Conservation (phyloP, 2,113 vertebrate genomes). For the Brachypodius melanocephalos region DNA sequence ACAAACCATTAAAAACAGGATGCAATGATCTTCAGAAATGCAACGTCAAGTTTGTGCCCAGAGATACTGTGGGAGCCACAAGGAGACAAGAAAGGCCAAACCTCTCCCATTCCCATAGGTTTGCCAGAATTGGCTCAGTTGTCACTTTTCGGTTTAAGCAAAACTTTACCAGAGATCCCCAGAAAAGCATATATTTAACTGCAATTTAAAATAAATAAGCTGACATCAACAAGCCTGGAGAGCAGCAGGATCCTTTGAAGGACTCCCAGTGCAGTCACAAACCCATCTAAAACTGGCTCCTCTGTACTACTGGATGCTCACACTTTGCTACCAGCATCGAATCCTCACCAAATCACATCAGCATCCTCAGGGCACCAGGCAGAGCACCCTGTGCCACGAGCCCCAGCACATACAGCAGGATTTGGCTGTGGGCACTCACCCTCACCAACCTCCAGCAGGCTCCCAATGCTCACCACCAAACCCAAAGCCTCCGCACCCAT, state of each 20-base stretch:
- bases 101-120: not conserved
- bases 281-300: not conserved
- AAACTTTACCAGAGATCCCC: not conserved
- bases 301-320: not conserved
- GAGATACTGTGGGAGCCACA: not conserved
- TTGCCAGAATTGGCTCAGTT: not conserved
- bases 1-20: constrained; percentile 66
- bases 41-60: not conserved
- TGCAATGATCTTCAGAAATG: constrained; percentile 5
- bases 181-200: not conserved
- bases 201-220: not conserved
- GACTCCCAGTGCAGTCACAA: not conserved
- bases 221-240: not conserved
- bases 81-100: not conserved
- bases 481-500: not conserved
- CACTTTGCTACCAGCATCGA: fast-evolving
- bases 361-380: not conserved
- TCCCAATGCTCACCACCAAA: not conserved
- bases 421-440: not conserved
- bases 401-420: fast-evolving
- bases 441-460: not conserved
- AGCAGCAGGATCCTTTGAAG: not conserved
- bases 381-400: not conserved
- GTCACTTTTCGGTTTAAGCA: not conserved
- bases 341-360: not conserved